Base-by-base conservation (phyloP, 2,888 invertebrate species). In the Perithous albicinctus region DNA sequence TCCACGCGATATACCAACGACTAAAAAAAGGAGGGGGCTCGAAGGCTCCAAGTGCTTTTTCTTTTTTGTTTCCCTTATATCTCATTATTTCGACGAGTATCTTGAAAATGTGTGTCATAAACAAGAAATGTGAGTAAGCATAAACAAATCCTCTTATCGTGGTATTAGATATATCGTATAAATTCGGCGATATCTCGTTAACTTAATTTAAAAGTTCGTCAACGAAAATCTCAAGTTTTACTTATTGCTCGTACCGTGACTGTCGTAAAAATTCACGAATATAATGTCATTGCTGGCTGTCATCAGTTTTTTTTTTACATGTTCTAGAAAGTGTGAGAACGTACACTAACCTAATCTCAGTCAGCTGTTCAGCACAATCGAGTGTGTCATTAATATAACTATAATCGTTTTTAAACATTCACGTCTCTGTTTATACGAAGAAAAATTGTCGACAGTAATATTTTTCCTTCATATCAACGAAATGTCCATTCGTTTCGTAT, bases 101-200 rank as follows among this genome's bases (percentile, higher is more conserved):
- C 56, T 29, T 18, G 61, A 64, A n/a, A 38, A 66, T 77, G 61
- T 54, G 61, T 67, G 77, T 77, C 77, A 77, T 72, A 67, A 73
- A 66, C 61, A 35, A 54, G 51, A 72, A 72, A 77, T 80, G 77
- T 77, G 72, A 80, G 77, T n/a, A 61, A 64, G 4, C 59, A 51
- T 61, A 61, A 74, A 73, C 41, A 72, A 64, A 64, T 18, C 20
- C 48, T 26, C 4, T 32, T 51, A 18, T 48, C 18, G 32, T 20
- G 6, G 7, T 23, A 29, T 67, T 48, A 10, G n/a, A 26, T 12
- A 29, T n/a, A 32, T 2, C 29, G 18, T 32, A 35, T n/a, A 32
- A 7, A 15, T 7, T 54, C 48, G 23, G 23, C 20, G 23, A 35
- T 32, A n/a, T 15, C 29, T 0, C 18, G 48, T 20, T 23, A n/a